Base-by-base conservation (phyloP, 2,888 invertebrate genomes). In the Leptothorax acervorum region DNA sequence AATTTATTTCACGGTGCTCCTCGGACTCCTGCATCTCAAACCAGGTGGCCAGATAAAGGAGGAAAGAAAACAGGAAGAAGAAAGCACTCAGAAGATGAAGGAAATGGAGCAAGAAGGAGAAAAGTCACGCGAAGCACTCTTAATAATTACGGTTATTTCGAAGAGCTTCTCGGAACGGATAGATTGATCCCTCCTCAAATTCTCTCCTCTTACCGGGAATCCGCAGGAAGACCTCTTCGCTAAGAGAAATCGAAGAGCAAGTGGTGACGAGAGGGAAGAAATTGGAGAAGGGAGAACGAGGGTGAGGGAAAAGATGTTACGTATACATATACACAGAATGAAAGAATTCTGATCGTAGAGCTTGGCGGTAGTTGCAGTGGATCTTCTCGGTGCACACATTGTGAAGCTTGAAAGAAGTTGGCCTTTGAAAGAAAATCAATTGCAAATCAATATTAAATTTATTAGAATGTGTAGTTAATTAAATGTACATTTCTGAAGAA, bases 151-250 rank as follows among this genome's bases (percentile, higher is more conserved):
- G 92, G 91, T 93, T 90, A 93, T 92, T 89, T 90, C 84, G 73
- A 87, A 86, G 89, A 92, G 90, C 85, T 94, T 94, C 93, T 89
- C 39, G 83, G 93, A 93, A 94, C 85, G 85, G 85, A 92, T 92
- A 90, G 89, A 90, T 86, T 87, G 88, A 89, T 89, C 88, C 90
- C 90, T 91, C 88, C 90, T 89, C 86, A 76, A 89, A 89, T 83
- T 48, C 60, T 48, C 23, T 79, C 12, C 60, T 79, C n/a, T 88
- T 93, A 92, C 92, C 89, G 84, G 89, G 92, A 93, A 93, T 85
- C 85, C 82, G 86, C 87, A 89, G 87, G 88, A 87, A 90, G 88
- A 90, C 66, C 86, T 63, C 66, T 75, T 79, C 79, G 81, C 82
- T 85, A 86, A 88, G 88, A 89, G 90, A 89, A 89, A 90, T 87